Evolutionary conservation across 2,113 vertebrate species (phyloP).

Genomic region (Hemibagrus wyckioides): DNA sequence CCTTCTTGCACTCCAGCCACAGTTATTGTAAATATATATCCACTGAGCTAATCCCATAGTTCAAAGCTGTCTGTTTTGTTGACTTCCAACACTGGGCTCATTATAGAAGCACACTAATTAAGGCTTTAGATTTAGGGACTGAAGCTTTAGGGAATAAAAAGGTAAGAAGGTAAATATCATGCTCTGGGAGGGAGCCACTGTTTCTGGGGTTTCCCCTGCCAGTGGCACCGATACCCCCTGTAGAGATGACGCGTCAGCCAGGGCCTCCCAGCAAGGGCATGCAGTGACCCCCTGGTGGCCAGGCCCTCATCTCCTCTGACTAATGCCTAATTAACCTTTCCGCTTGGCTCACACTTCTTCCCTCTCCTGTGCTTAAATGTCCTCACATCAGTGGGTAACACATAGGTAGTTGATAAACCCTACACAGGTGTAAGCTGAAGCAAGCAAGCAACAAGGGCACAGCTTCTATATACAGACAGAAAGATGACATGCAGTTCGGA

Average conservation of each 20-base stretch:
- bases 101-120: conserved; percentile 53
- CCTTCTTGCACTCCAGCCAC: not conserved
- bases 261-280: conserved; percentile 59
- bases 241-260: conserved; percentile 62
- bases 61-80: conserved; percentile 43
- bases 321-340: conserved; percentile 83
- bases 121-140: conserved; percentile 35
- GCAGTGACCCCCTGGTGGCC: conserved; percentile 55
- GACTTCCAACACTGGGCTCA: conserved; percentile 34
- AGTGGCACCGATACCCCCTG: conserved; percentile 31
- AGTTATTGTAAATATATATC: conserved; percentile 14
- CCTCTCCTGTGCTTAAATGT: conserved; percentile 44
- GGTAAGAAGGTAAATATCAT: conserved; percentile 69
- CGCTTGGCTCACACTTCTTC: conserved; percentile 15
- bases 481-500: conserved; percentile 5
- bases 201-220: conserved; percentile 59
- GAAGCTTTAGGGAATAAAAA: conserved; percentile 21
- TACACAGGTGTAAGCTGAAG: conserved; percentile 12
- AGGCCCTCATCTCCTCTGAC: conserved; percentile 59
- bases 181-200: conserved; percentile 54
- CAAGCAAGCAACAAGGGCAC: not conserved
- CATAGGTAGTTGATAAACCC: conserved; percentile 5
- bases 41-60: conserved; percentile 27
- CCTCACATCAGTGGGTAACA: conserved; percentile 24
- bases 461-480: not conserved